A percentile compares a stretch with the other conserved stretches of the same genome.
Evolutionary conservation across 2,797 vertebrate species (phyloP).

Genomic region (Pitangus sulphuratus): DNA sequence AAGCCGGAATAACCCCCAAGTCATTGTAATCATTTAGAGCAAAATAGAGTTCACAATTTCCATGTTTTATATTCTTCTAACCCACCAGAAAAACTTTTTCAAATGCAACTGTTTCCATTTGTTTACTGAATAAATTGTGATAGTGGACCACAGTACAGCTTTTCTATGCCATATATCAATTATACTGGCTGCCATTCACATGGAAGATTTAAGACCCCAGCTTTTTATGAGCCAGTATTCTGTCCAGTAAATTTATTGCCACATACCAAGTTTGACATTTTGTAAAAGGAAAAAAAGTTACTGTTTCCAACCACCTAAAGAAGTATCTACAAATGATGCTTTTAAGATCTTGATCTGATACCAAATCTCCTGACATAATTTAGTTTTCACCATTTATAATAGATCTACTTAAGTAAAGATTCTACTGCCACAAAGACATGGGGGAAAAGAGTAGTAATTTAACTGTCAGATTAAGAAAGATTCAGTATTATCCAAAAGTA

Average conservation of each 20-base stretch:
- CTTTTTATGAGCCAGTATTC: background rate
- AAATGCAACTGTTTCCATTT: background rate
- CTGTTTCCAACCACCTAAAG: background rate
- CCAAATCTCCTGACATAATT: background rate
- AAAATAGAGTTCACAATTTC: background rate
- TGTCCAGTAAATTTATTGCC: background rate
- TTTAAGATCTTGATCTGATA: background rate
- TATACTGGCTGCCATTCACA: background rate
- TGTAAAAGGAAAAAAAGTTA: background rate
- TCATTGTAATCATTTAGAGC: background rate
- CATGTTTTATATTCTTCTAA: background rate
- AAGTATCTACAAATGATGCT: background rate
- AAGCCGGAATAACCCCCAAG: background rate
- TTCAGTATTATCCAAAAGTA: background rate
- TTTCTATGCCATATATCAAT: background rate
- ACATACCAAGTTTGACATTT: background rate
- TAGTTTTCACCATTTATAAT: background rate
- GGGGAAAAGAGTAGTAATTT: background rate
- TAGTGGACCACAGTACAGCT: background rate
- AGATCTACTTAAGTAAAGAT: background rate
- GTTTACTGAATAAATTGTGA: background rate
- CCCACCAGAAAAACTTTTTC: background rate
- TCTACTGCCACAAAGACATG: background rate
- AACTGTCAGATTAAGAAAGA: background rate
- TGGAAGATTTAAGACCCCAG: background rate